A percentile compares a stretch with the other conserved stretches of the same genome.
phyloP scores from a whole-genome alignment of 2,888 invertebrate genomes.

The Eugnorisma glareosa region DNA sequence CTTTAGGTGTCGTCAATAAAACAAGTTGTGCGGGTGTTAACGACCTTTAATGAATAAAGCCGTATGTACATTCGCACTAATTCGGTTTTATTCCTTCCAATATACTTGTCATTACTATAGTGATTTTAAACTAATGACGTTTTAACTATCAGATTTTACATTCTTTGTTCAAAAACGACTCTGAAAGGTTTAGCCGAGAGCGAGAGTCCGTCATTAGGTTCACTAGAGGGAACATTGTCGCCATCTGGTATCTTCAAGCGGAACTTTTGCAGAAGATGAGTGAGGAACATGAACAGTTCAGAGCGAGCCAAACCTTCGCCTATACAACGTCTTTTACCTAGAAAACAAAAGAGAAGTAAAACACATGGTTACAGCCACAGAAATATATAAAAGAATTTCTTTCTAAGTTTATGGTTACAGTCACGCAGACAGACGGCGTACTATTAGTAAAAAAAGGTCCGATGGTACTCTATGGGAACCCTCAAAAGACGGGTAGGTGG shows the following conservation, averaged over 20 bases:
- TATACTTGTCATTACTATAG: not conserved
- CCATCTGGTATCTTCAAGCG: slow-evolving; percentile 79
- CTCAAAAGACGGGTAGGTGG: not conserved
- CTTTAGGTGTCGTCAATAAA: slow-evolving; percentile 45
- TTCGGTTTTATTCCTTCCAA: slow-evolving; percentile 30
- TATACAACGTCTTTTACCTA: slow-evolving; percentile 94
- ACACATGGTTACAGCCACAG: not conserved
- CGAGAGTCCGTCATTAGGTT: slow-evolving; percentile 90
- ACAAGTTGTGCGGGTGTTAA: slow-evolving; percentile 37
- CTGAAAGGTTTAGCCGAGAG: slow-evolving; percentile 90
- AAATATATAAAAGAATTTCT: not conserved
- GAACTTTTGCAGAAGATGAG: slow-evolving; percentile 93
- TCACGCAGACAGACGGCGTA: not conserved
- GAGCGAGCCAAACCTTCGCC: slow-evolving; percentile 94
- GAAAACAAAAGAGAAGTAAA: slow-evolving; percentile 23
- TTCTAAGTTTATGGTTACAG: not conserved
- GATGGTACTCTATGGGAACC: not conserved
- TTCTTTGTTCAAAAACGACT: slow-evolving; percentile 81
- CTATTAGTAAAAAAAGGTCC: not conserved
- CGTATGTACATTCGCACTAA: slow-evolving; percentile 17
- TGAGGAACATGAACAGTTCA: slow-evolving; percentile 94
- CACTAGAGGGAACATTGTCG: slow-evolving; percentile 82
- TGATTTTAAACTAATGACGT: slow-evolving; percentile 13
- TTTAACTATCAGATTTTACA: slow-evolving; percentile 34
- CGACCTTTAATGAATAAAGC: slow-evolving; percentile 44